Conservation (phyloP, 1,140 invertebrate genomes). For the Drosophila pectinifera region DNA sequence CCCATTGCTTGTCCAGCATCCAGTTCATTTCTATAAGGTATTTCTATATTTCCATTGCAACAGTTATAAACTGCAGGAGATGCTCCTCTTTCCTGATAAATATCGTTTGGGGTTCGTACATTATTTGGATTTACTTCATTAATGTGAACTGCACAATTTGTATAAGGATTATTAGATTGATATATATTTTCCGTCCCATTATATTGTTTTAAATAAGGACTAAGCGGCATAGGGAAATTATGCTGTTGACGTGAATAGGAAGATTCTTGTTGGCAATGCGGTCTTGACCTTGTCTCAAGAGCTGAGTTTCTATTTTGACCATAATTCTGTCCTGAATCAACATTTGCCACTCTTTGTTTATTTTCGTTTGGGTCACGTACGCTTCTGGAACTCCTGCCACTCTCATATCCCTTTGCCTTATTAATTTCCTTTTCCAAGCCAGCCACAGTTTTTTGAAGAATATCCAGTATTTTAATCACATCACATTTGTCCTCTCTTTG, state of each 20-base stretch:
- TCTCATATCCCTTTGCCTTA: background rate
- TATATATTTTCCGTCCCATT: background rate
- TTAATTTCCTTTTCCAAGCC: slow-evolving; percentile 38
- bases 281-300: too few species aligned
- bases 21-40: background rate
- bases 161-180: background rate
- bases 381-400: background rate
- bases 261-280: background rate
- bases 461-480: slow-evolving; percentile 32
- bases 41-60: background rate
- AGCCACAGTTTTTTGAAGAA: slow-evolving; percentile 43
- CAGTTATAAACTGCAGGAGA: background rate
- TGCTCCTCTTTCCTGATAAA: background rate
- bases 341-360: background rate
- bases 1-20: background rate
- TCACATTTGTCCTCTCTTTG: slow-evolving; percentile 6
- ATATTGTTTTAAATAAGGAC: background rate
- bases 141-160: too few species aligned
- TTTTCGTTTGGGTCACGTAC: background rate
- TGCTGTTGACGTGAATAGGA: background rate
- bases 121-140: background rate
- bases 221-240: too few species aligned
- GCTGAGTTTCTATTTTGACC: background rate
- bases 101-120: too few species aligned
- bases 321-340: background rate